Evolutionary conservation across 1,140 invertebrate genomes (phyloP).

Genomic region (Drosophila obscura): DNA sequence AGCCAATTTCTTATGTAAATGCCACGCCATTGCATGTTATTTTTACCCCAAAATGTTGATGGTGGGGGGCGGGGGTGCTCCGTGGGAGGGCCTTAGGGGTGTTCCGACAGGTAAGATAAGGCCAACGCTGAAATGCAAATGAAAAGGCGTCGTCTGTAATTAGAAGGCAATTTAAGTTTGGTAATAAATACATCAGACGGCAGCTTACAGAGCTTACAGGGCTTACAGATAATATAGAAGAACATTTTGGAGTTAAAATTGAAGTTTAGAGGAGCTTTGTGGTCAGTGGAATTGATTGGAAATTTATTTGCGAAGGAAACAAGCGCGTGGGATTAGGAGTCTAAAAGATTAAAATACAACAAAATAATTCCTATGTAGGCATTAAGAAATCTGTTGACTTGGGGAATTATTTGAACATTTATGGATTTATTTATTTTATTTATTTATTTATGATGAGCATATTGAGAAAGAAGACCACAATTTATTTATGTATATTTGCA

Average conservation of each 20-base stretch:
- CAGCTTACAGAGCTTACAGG: conserved; percentile 32
- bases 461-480: too few species aligned
- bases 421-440: too few species aligned
- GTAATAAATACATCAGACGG: conserved; percentile 68
- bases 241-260: too few species aligned
- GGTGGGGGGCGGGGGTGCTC: neutral
- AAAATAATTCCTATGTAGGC: too few species aligned
- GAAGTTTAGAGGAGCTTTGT: conserved; percentile 21
- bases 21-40: conserved; percentile 65
- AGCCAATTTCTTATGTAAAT: conserved; percentile 84
- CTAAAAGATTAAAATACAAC: too few species aligned
- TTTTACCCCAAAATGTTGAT: conserved; percentile 29
- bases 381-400: too few species aligned
- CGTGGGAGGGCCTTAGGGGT: neutral
- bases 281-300: conserved; percentile 5
- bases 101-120: conserved; percentile 45
- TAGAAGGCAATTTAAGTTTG: conserved; percentile 76
- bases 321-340: too few species aligned
- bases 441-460: too few species aligned
- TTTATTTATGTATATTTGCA: too few species aligned
- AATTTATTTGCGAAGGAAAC: neutral
- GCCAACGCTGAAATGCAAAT: conserved; percentile 62
- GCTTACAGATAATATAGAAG: conserved; percentile 2
- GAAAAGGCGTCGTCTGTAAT: conserved; percentile 65
- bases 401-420: too few species aligned